Evolutionary conservation across 2,797 vertebrate genomes (phyloP), one percentile per base, ranked within the genome.

Genomic region (Pangasius macronema): DNA sequence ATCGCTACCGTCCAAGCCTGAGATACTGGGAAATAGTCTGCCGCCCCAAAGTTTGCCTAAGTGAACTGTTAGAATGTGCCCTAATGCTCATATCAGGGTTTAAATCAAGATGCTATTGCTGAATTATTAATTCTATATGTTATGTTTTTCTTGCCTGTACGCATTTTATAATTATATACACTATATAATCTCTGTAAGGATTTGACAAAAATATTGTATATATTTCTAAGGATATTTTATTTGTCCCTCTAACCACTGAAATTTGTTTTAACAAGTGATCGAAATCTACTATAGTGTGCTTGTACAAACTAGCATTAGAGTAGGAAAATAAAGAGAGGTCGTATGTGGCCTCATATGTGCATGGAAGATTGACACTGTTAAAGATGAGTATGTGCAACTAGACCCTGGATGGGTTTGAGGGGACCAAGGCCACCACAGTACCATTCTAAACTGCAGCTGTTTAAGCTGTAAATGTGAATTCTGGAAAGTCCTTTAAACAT

Each of bases 21-120:
- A 93, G 91, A 94, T 89, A 85, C 90, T 92, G 92, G 91, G 90
- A 91, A 89, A 89, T 83, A 65, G 91, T 92, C 88, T 93, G 91
- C 91, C 91, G 91, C 91, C 93, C 93, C 91, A 86, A 83, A 89
- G 93, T 89, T 86, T 90, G 92, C 91, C 91, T 82, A 91, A 89
- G 87, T 88, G 72, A 89, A 84, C 65, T 82, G 85, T 89, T 91
- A 82, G 72, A 90, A 90, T 86, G 55, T 83, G 91, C 87, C 83
- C 87, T 85, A 90, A 88, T 82, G 87, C 68, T 88, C 30, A 2
- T 67, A 81, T 68, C 72, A 42, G 80, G 82, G 49, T 75, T 68
- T 77, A 16, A 68, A 73, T 75, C 85, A 87, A 82, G 49, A 82
- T 57, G 86, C 87, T 89, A 82, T 79, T 83, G 87, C 59, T 83